Conservation (phyloP, 2,888 invertebrate genomes). For the Papilio protenor region DNA sequence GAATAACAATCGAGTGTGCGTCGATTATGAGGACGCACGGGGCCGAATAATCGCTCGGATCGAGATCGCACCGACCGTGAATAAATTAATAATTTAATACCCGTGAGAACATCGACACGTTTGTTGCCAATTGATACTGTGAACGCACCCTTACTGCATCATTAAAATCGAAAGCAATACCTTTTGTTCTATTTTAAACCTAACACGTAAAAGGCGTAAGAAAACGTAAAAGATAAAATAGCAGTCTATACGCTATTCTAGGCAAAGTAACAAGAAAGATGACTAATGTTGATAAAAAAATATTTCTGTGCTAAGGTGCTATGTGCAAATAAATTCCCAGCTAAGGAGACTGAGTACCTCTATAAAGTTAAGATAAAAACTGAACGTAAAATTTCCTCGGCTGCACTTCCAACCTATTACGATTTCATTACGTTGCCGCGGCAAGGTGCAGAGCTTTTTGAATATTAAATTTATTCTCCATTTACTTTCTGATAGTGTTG, state of each 20-base stretch:
- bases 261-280: neutral
- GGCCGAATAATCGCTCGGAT: constrained; percentile 49
- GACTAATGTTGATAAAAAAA: neutral
- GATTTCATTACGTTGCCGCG: constrained; percentile 36
- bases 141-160: constrained; percentile 25
- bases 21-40: constrained; percentile 49
- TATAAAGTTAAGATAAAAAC: constrained; percentile 35
- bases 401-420: constrained; percentile 26
- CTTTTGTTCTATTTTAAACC: neutral
- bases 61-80: constrained; percentile 44
- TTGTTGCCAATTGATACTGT: constrained; percentile 37
- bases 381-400: constrained; percentile 34
- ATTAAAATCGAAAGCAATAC: neutral
- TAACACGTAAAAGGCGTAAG: neutral
- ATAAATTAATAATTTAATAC: constrained; percentile 53
- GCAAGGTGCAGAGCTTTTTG: constrained; percentile 25
- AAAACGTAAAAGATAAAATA: neutral
- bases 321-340: neutral
- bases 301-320: neutral
- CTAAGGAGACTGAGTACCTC: constrained; percentile 16
- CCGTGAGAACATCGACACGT: constrained; percentile 48
- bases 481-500: constrained; percentile 24
- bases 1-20: constrained; percentile 43
- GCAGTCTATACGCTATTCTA: neutral
- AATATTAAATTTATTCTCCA: constrained; percentile 34